Conservation (phyloP, 2,797 vertebrate species). For the Acanthis flammea region DNA sequence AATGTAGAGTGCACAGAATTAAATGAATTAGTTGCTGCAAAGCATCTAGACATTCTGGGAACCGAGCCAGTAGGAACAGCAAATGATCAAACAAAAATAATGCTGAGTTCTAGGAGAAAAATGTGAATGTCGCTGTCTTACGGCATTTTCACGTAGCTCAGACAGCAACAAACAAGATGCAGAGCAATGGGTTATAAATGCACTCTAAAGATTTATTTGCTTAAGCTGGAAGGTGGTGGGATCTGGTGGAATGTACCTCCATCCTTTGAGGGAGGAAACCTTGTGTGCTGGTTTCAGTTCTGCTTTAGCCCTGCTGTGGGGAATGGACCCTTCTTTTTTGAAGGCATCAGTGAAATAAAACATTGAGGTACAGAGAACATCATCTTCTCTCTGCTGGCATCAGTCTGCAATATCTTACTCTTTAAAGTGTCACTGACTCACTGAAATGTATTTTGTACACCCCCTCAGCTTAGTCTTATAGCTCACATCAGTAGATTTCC, state of each 20-base stretch:
- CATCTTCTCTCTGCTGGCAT: neutral
- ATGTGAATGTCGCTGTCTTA: neutral
- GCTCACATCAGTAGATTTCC: neutral
- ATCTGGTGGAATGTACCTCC: neutral
- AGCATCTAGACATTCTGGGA: slow-evolving; percentile 30
- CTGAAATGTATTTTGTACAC: neutral
- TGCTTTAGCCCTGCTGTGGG: neutral
- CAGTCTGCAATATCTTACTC: neutral
- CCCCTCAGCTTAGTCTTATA: neutral
- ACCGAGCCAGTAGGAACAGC: neutral
- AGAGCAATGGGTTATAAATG: neutral
- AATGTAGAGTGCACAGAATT: slow-evolving; percentile 15
- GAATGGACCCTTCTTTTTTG: neutral
- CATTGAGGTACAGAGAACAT: neutral
- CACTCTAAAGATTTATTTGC: neutral
- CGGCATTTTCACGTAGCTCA: neutral
- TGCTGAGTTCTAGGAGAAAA: neutral
- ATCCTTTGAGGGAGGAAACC: neutral
- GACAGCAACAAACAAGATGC: neutral
- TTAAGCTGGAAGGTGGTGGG: neutral
- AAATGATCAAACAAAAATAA: slow-evolving; percentile 27
- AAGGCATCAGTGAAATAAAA: neutral
- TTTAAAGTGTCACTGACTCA: slow-evolving; percentile 33
- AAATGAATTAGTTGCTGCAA: slow-evolving; percentile 8
- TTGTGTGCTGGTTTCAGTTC: neutral